Conservation (phyloP, 2,797 vertebrate species). For the Agapornis canus region DNA sequence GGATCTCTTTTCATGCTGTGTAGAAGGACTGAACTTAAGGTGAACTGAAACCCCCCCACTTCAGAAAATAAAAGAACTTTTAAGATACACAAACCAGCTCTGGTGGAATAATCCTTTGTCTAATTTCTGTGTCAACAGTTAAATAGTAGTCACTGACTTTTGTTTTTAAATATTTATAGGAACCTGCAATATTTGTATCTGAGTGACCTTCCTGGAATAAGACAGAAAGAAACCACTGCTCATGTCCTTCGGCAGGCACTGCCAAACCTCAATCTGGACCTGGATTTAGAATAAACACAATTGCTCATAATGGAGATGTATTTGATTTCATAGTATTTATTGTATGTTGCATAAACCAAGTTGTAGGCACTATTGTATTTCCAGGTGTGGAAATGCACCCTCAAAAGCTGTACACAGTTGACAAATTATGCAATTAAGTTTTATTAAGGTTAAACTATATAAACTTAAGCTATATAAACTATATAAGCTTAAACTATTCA, state of each 20-base stretch:
- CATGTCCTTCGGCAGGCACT: constrained; percentile 82
- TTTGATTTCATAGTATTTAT: background rate
- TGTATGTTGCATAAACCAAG: background rate
- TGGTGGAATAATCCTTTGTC: background rate
- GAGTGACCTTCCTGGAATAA: constrained; percentile 91
- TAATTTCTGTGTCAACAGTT: background rate
- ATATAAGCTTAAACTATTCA: background rate
- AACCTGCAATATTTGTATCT: constrained; percentile 90
- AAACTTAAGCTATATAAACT: background rate
- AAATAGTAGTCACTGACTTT: background rate
- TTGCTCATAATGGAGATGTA: background rate
- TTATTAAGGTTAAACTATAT: background rate
- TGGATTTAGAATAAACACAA: constrained; percentile 82
- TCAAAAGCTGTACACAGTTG: background rate
- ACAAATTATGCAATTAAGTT: background rate
- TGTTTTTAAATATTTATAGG: constrained; percentile 74
- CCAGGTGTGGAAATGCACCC: background rate
- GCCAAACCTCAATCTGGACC: constrained; percentile 82
- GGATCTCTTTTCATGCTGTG: background rate
- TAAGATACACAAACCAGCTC: background rate
- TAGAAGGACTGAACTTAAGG: background rate
- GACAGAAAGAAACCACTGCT: constrained; percentile 79
- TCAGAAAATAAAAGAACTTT: background rate
- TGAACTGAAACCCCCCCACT: background rate
- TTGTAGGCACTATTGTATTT: background rate